phyloP scores from a whole-genome alignment of 1,140 invertebrate species.

The Latrodectus geometricus region DNA sequence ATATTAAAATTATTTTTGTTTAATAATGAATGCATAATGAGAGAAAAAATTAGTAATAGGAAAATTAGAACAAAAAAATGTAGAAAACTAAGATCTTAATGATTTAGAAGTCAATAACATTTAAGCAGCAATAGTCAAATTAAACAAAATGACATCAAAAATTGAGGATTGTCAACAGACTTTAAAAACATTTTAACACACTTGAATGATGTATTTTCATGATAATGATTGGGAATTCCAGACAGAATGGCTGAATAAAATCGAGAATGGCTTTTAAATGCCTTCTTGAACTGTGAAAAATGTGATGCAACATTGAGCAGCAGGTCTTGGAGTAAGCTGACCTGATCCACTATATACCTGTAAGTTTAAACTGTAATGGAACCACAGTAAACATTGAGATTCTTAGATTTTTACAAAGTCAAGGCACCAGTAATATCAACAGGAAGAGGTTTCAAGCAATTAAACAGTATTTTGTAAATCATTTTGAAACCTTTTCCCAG shows the following conservation, averaged over 20 bases:
- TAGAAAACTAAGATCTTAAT: too few species aligned
- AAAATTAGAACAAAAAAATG: too few species aligned
- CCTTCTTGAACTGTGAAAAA: conserved; percentile 33
- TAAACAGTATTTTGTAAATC: neutral
- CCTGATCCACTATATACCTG: neutral
- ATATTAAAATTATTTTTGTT: too few species aligned
- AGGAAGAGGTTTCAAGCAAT: neutral
- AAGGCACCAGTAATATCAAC: conserved; percentile 23
- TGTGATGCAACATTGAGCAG: conserved; percentile 35
- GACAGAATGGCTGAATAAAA: conserved; percentile 4
- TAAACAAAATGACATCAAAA: neutral
- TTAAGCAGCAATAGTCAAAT: conserved; percentile 3
- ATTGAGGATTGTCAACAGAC: neutral
- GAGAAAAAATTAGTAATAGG: too few species aligned
- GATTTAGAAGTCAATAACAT: neutral
- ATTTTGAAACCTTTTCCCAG: neutral
- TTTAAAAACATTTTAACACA: neutral
- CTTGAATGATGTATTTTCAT: neutral
- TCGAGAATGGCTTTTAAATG: conserved; percentile 47
- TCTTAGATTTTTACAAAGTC: conserved; percentile 16
- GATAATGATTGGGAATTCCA: neutral
- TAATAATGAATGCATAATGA: too few species aligned
- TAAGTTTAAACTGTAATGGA: neutral
- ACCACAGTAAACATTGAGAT: conserved; percentile 20
- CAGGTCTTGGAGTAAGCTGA: conserved; percentile 5